Evolutionary conservation across 2,888 invertebrate genomes (phyloP).

Genomic region (Lasioglossum malachurum): DNA sequence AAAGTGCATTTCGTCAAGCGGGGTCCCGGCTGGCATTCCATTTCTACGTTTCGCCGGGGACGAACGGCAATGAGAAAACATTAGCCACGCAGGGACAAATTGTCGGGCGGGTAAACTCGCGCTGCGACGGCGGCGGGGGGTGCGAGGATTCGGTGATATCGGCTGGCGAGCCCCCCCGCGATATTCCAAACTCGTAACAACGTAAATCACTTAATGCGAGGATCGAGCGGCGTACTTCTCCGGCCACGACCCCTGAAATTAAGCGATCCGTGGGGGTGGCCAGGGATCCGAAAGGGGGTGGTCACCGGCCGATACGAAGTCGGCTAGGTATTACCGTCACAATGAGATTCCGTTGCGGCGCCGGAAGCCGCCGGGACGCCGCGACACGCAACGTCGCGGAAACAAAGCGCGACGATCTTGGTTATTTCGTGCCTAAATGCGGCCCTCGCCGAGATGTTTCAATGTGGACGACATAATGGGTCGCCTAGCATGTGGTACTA

Average conservation of each 20-base stretch:
- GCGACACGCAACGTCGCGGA: slow-evolving; percentile 68
- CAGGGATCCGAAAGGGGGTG: slow-evolving; percentile 23
- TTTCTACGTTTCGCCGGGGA: neutral
- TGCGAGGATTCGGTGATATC: neutral
- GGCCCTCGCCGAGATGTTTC: slow-evolving; percentile 71
- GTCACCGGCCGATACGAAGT: slow-evolving; percentile 51
- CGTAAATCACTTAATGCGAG: slow-evolving; percentile 54
- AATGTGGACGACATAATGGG: slow-evolving; percentile 73
- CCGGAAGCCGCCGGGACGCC: slow-evolving; percentile 55
- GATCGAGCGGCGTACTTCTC: slow-evolving; percentile 45
- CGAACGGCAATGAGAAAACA: slow-evolving; percentile 4
- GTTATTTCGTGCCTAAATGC: slow-evolving; percentile 70
- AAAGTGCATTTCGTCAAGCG: neutral
- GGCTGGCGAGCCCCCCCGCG: neutral
- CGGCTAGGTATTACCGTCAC: slow-evolving; percentile 67
- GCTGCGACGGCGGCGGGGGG: neutral
- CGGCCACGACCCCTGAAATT: slow-evolving; percentile 36
- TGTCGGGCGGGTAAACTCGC: neutral
- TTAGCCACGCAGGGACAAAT: slow-evolving; percentile 13
- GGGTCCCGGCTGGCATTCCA: neutral
- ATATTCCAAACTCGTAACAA: slow-evolving; percentile 30
- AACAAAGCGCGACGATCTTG: slow-evolving; percentile 74
- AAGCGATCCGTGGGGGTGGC: slow-evolving; percentile 36
- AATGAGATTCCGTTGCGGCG: slow-evolving; percentile 64
- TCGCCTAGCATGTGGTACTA: slow-evolving; percentile 64